Evolutionary conservation across 2,888 invertebrate species (phyloP), one percentile per base, ranked within the genome.

Genomic region (Hydraecia micacea): DNA sequence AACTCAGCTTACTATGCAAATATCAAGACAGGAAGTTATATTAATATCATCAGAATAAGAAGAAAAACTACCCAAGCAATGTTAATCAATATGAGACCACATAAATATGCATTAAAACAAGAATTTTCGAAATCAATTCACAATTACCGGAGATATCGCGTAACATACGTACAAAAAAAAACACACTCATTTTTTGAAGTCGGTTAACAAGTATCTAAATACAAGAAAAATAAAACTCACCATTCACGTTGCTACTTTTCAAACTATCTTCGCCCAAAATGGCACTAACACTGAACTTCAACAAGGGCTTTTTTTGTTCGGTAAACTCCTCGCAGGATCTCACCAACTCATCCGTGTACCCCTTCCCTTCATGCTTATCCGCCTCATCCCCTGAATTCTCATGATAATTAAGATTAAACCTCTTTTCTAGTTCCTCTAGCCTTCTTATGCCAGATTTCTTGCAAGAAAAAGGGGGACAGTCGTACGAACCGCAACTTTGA

Each of bases 281-380:
- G 68, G 99, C 99, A 97, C 98, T 99, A 85, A 99, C 99, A 97
- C 99, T 99, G 95, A 99, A 99, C 95, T 99, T 99, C 90, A 99
- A 97, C 92, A 98, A 97, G 36, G 99, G 99, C 91, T 98, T 98
- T 83, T 96, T 96, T 90, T 96, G 97, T 81, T 95, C 95, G 46
- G 80, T 91, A 79, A 92, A 95, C 49, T 96, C 95, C 28, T 96
- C 96, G 91, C 96, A 95, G 84, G 86, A 94, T 82, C 95, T 92
- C 62, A 96, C 96, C 87, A 96, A 89, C 2, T 97, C 97, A 25
- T 96, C 97, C 0, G 96, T 96, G 55, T 90, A 93, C 36, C 85
- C 86, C 58, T 92, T 93, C 13, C 90, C 92, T 9, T 93, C 94
- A 42, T 86, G 75, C 32, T 90, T 92, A 0, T 93, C 95, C 0